Evolutionary conservation across 2,797 vertebrate genomes (phyloP).

Genomic region (Ceryle rudis): DNA sequence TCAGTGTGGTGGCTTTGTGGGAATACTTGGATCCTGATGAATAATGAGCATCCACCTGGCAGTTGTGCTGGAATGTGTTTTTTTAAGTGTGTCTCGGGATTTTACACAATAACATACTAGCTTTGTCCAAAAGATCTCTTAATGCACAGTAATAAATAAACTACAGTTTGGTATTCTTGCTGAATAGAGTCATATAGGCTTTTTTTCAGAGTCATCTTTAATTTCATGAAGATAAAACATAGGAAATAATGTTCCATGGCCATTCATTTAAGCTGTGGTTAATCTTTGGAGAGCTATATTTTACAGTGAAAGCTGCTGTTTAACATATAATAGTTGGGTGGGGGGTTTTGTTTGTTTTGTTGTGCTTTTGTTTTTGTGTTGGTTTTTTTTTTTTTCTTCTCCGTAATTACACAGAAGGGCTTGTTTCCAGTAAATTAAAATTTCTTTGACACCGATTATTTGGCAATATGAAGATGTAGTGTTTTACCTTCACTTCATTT

Average conservation of each 20-base stretch:
- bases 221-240: background rate
- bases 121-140: background rate
- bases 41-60: background rate
- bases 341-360: too few species aligned
- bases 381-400: background rate
- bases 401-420: conserved; percentile 20
- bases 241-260: background rate
- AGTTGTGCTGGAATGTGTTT: background rate
- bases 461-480: conserved; percentile 38
- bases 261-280: conserved; percentile 1
- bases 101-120: background rate
- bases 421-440: conserved; percentile 50
- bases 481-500: conserved; percentile 68
- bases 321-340: background rate
- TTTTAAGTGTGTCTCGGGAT: background rate
- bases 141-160: background rate
- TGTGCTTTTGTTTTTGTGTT: too few species aligned
- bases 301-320: conserved; percentile 39
- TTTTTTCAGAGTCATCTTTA: background rate
- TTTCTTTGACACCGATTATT: conserved; percentile 60
- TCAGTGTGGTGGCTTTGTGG: fast-evolving
- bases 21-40: background rate
- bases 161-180: background rate
- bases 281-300: conserved; percentile 28
- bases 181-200: background rate